Evolutionary conservation across 2,113 vertebrate genomes (phyloP), one percentile per base, ranked within the genome.

Genomic region (Ptilorrhoa leucosticta): DNA sequence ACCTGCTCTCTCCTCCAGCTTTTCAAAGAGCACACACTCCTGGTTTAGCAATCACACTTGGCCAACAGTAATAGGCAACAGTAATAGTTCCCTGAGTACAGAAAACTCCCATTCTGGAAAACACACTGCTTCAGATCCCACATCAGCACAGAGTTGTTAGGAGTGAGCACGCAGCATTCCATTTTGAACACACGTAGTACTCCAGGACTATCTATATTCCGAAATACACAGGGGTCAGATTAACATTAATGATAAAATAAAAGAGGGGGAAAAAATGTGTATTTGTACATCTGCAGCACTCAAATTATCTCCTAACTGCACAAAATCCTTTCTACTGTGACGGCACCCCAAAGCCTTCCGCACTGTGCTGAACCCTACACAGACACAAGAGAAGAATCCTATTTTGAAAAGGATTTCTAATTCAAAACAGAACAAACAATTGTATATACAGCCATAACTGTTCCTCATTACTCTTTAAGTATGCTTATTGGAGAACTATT

Each of bases 401-500:
- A 27, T 37, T 83, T 71, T 83, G 63, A 56, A 82, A 81, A 76
- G 12, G 4, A 65, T 91, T 83, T 87, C n/a, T 83, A 71, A 91
- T 84, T 92, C 45, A 83, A 92, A 89, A 45, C 76, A 89, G 65
- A 77, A 58, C 71, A 75, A 92, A 65, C 58, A 88, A 65, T 42
- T 83, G 60, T 31, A 83, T 23, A 71, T 31, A 30, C 21, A 90
- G 50, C 35, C 48, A 6, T 76, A 79, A 82, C 40, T 79, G 28
- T 44, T 92, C 47, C 84, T 95, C 73, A 37, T 93, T 78, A 87
- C 33, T 78, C 68, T 78, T 42, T 53, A 51, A 42, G 50, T 63
- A 69, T 63, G 72, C 27, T 94, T 86, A 87, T 3, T 81, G 80
- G 68, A 89, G 60, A 95, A 56, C 47, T 84, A 96, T 96, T 92